A percentile compares a stretch with the other conserved stretches of the same genome.
Evolutionary conservation across 2,888 invertebrate species (phyloP).

Genomic region (Apodemia duryi): DNA sequence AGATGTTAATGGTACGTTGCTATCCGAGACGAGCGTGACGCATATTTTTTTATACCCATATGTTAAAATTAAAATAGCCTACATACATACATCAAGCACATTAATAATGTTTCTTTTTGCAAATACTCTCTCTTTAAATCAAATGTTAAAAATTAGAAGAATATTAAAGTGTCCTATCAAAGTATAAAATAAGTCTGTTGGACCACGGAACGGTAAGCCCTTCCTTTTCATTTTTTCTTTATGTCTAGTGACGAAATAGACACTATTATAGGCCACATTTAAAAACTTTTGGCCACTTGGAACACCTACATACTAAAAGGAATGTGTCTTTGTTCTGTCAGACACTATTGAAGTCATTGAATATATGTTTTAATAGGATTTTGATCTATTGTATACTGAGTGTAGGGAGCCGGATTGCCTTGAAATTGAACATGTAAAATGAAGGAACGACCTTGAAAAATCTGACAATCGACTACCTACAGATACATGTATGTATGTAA

Average conservation of each 20-base stretch:
- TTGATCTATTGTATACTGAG: background rate
- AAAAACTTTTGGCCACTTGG: conserved; percentile 1
- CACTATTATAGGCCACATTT: background rate
- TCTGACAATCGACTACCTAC: background rate
- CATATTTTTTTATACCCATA: too few species aligned
- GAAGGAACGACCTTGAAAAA: background rate
- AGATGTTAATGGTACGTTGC: too few species aligned
- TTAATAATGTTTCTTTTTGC: too few species aligned
- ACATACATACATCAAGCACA: too few species aligned
- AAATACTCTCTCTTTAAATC: too few species aligned
- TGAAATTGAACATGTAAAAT: background rate
- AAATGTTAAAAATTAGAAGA: too few species aligned
- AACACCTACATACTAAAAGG: background rate
- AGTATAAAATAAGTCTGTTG: too few species aligned
- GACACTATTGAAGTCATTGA: conserved; percentile 4
- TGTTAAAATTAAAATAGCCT: too few species aligned
- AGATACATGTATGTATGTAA: too few species aligned
- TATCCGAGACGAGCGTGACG: too few species aligned
- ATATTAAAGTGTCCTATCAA: too few species aligned
- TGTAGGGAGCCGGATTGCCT: conserved; percentile 2
- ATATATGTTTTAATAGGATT: background rate
- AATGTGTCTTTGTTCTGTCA: conserved; percentile 4
- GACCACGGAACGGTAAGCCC: background rate
- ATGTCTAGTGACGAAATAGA: background rate
- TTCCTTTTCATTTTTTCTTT: background rate